Evolutionary conservation across 2,797 vertebrate species (phyloP).

Genomic region (Molossus molossus): DNA sequence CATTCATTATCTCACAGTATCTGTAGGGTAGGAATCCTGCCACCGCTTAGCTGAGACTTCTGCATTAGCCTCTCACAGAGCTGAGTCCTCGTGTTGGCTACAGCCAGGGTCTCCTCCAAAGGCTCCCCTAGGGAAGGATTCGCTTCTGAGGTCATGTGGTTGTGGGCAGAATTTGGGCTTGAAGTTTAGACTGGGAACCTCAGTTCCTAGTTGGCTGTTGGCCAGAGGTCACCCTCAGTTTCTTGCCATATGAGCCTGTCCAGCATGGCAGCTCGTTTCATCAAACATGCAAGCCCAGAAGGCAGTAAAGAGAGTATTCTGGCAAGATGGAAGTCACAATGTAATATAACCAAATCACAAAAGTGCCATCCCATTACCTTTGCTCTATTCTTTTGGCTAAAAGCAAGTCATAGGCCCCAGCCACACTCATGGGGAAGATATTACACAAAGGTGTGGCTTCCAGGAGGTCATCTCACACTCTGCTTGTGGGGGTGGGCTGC

Average conservation of each 20-base stretch:
- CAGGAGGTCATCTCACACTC: neutral
- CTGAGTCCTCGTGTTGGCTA: neutral
- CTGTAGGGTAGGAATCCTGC: neutral
- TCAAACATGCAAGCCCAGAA: neutral
- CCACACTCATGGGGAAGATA: neutral
- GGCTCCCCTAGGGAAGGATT: neutral
- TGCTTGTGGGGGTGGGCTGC: neutral
- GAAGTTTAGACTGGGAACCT: neutral
- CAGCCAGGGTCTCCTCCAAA: neutral
- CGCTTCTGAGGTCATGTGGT: neutral
- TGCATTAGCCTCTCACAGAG: neutral
- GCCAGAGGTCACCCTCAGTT: neutral
- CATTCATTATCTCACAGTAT: neutral
- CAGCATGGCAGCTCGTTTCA: neutral
- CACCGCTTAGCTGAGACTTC: neutral
- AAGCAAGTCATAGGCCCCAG: neutral
- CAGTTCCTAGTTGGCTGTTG: neutral
- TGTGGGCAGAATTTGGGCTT: conserved; percentile 13
- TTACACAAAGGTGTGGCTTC: neutral
- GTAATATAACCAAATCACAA: neutral
- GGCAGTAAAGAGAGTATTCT: neutral
- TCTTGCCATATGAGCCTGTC: neutral
- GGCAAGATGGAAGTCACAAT: neutral
- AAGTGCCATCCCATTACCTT: neutral
- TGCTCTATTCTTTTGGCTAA: neutral